A percentile compares a stretch with the other conserved stretches of the same genome.
Evolutionary conservation across 1,140 invertebrate species (phyloP).

Genomic region (Pseudachorutes palmiensis): DNA sequence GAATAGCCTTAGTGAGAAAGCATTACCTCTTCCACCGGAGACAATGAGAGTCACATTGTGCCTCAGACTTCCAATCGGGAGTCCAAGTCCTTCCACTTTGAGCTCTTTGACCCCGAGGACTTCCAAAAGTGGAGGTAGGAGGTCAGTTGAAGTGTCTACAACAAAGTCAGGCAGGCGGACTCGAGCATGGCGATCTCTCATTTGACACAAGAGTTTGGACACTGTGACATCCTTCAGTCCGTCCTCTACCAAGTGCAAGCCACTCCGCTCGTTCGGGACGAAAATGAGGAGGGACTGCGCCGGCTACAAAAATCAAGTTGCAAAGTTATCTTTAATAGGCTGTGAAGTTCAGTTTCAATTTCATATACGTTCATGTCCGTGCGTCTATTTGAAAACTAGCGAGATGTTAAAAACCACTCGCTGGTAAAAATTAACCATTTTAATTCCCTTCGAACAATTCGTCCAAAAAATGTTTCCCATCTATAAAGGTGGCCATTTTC

Average conservation of each 20-base stretch:
- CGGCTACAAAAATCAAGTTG: neutral
- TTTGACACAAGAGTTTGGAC: slow-evolving; percentile 31
- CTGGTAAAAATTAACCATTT: too few relatives aligned
- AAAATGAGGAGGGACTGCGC: slow-evolving; percentile 31
- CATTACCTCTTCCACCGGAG: neutral
- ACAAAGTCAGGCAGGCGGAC: slow-evolving; percentile 26
- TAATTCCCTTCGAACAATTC: too few relatives aligned
- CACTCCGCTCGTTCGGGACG: slow-evolving; percentile 28
- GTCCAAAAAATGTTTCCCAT: too few relatives aligned
- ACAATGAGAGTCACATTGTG: neutral
- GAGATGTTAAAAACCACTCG: too few relatives aligned
- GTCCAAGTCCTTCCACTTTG: slow-evolving; percentile 1
- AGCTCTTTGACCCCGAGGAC: neutral
- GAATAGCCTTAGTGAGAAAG: neutral
- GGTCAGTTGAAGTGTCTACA: neutral
- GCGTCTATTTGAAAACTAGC: slow-evolving; percentile 1
- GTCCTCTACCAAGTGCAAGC: slow-evolving; percentile 33
- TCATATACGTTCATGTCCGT: too few relatives aligned
- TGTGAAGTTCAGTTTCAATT: too few relatives aligned
- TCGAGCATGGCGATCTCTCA: slow-evolving; percentile 19
- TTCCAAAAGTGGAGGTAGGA: neutral
- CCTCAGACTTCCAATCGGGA: neutral
- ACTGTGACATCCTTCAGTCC: slow-evolving; percentile 21
- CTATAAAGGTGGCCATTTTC: too few relatives aligned
- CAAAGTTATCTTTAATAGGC: neutral